These are phyloP conservation scores for Phycodurus eques DNA, from an alignment of 2,113 vertebrate genomes.

Conservation along the genomic window DNA sequence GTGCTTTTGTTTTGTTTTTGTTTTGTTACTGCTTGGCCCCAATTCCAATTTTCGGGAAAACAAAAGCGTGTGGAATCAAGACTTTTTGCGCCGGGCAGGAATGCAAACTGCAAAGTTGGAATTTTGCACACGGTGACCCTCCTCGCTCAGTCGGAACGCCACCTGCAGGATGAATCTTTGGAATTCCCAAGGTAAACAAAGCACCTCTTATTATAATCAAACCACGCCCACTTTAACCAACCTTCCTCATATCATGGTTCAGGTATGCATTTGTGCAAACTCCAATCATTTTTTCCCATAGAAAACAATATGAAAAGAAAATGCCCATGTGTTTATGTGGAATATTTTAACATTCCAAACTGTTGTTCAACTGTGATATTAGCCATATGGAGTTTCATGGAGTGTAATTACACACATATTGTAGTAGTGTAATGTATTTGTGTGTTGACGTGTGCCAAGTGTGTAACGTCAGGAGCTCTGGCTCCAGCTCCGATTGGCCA, in stretches of 20 bases:
- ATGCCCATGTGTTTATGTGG: background rate
- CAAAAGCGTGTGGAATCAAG: conserved; percentile 59
- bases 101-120: conserved; percentile 58
- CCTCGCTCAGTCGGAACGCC: conserved; percentile 50
- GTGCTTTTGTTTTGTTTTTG: background rate
- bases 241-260: background rate
- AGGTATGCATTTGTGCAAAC: background rate
- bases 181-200: background rate
- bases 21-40: conserved; percentile 15
- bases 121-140: conserved; percentile 53
- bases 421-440: too few species aligned
- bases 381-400: background rate
- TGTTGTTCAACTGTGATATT: background rate
- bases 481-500: too few species aligned
- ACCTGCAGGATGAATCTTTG: conserved; percentile 60
- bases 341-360: background rate
- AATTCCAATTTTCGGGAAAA: conserved; percentile 53
- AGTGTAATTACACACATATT: too few species aligned
- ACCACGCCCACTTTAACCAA: background rate
- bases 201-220: background rate
- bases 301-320: background rate
- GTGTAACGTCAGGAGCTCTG: too few species aligned
- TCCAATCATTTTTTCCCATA: background rate
- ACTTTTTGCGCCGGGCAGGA: conserved; percentile 51
- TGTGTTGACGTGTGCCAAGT: too few species aligned